Evolutionary conservation across 2,113 vertebrate species (phyloP).

Genomic region (Phylloscopus trochiloides): DNA sequence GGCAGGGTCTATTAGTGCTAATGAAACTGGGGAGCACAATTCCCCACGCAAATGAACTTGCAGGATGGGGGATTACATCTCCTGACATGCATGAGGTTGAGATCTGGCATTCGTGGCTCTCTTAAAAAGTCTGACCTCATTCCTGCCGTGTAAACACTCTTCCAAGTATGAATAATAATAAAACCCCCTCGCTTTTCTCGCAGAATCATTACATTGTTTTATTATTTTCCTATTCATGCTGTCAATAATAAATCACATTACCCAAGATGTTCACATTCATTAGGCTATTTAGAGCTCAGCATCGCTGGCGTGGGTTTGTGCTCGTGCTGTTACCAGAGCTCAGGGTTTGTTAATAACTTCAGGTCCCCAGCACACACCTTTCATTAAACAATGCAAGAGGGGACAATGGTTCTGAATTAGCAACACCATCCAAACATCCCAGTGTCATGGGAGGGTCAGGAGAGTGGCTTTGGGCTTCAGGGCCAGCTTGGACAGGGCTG

Average conservation of each 20-base stretch:
- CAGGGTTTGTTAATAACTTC: background rate
- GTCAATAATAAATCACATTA: constrained; percentile 66
- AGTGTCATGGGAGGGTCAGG: background rate
- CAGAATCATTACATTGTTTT: constrained; percentile 58
- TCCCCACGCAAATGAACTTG: constrained; percentile 11
- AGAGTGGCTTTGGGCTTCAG: background rate
- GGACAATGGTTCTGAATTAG: background rate
- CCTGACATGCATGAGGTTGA: background rate
- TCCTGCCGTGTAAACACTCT: constrained; percentile 54
- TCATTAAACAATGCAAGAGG: background rate
- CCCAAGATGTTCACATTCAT: constrained; percentile 66
- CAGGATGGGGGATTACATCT: background rate
- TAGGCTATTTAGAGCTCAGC: constrained; percentile 56
- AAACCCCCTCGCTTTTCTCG: constrained; percentile 49
- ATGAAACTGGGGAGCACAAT: constrained; percentile 52
- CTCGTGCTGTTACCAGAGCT: background rate
- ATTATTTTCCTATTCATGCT: constrained; percentile 64
- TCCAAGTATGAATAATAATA: constrained; percentile 57
- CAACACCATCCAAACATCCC: background rate
- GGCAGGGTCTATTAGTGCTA: constrained; percentile 19
- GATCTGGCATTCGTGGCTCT: background rate
- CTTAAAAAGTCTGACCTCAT: constrained; percentile 59
- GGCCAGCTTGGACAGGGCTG: background rate
- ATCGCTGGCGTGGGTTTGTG: background rate
- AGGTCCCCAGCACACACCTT: background rate